phyloP scores from a whole-genome alignment of 2,797 vertebrate species.

The Diceros bicornis region DNA sequence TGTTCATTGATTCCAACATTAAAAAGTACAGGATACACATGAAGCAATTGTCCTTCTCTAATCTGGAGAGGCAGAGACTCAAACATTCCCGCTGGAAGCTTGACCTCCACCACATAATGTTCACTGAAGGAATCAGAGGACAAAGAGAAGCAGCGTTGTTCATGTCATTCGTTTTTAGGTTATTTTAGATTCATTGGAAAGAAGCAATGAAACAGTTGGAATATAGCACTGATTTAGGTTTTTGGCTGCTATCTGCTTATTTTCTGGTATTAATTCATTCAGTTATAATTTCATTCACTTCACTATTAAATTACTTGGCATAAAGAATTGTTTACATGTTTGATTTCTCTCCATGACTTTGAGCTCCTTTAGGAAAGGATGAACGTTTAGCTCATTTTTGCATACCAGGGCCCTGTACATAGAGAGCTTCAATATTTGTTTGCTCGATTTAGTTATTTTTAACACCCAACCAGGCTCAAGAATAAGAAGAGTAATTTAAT shows the following conservation, averaged over 20 bases:
- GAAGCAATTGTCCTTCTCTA: conserved; percentile 95
- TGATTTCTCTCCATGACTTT: not conserved
- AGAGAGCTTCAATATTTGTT: not conserved
- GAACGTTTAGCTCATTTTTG: not conserved
- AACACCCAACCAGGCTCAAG: not conserved
- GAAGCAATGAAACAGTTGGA: not conserved
- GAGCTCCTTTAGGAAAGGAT: not conserved
- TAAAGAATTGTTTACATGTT: not conserved
- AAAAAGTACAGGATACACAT: conserved; percentile 96
- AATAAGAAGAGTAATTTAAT: not conserved
- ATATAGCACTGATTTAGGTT: not conserved
- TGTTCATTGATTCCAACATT: conserved; percentile 99
- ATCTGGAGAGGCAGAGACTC: conserved; percentile 95
- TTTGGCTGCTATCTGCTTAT: not conserved
- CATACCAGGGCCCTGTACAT: not conserved
- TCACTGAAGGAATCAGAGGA: conserved; percentile 90
- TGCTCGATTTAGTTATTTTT: conserved; percentile 13
- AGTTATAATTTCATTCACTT: not conserved
- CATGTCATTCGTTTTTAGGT: not conserved
- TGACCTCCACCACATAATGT: conserved; percentile 96
- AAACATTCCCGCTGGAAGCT: conserved; percentile 95
- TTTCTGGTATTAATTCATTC: not conserved
- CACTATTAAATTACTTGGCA: not conserved
- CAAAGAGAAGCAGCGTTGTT: not conserved
- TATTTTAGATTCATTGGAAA: not conserved